phyloP scores from a whole-genome alignment of 1,140 invertebrate genomes.

The Penaeus chinensis region DNA sequence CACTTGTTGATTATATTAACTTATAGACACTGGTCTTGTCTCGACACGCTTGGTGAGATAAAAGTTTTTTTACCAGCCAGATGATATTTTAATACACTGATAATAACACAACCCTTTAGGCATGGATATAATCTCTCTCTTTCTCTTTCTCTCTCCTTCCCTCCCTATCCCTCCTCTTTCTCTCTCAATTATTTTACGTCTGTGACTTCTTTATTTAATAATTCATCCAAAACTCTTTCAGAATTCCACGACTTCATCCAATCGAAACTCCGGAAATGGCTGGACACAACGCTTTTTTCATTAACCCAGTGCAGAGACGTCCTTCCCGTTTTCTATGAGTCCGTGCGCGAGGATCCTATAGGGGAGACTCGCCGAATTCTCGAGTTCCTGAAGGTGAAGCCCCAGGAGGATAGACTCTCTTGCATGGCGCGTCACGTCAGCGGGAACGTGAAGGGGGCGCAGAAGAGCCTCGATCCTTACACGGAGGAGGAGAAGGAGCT shows the following conservation, averaged over 20 bases:
- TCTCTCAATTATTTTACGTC: too few species aligned
- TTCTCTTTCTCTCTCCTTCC: too few species aligned
- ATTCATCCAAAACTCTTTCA: neutral
- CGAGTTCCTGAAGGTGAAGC: neutral
- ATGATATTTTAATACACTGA: too few species aligned
- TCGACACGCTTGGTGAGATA: too few species aligned
- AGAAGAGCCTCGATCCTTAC: neutral
- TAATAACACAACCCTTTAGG: too few species aligned
- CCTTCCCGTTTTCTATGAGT: neutral
- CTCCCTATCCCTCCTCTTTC: too few species aligned
- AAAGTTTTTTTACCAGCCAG: too few species aligned
- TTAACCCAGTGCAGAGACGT: neutral
- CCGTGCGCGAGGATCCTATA: slow-evolving; percentile 1
- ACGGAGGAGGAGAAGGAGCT: neutral
- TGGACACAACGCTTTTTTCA: neutral
- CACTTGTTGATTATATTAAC: too few species aligned
- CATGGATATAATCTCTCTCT: too few species aligned
- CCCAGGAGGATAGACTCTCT: neutral
- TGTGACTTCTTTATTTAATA: neutral
- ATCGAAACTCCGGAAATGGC: neutral
- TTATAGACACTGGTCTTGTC: too few species aligned
- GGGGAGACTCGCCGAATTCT: neutral
- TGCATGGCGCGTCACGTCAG: neutral
- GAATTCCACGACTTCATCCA: slow-evolving; percentile 9
- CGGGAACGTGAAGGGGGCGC: neutral